Evolutionary conservation across 2,797 vertebrate species (phyloP), one percentile per base, ranked within the genome.

Genomic region (Anabacerthia variegaticeps): DNA sequence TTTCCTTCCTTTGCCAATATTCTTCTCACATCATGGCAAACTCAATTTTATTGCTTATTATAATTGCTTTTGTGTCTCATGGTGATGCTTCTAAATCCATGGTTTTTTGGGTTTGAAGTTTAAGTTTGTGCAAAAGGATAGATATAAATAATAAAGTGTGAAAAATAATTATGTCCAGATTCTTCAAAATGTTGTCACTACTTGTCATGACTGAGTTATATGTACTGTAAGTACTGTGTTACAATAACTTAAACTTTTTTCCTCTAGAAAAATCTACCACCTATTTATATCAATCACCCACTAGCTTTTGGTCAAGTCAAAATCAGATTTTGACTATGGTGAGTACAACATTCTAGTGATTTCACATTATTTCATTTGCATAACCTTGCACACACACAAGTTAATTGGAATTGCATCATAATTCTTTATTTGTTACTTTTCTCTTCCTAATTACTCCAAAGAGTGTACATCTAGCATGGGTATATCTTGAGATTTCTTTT

Each of bases 401-500:
- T n/a, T 54, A 36, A 10, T 56, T 54, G 6, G 9, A 76, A 46
- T 46, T 61, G 1, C 8, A 9, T 82, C 13, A 18, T 14, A 71
- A 58, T 27, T 5, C 3, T 32, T 81, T 51, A 68, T 37, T 3
- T 4, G 32, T n/a, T 79, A 7, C 5, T 68, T 76, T 89, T 89
- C 3, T 68, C 17, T 43, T 61, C 23, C n/a, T 76, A 19, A 37
- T 41, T 39, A 19, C 10, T 65, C 22, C 16, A 36, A 43, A 61
- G 1, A n/a, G 4, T 14, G 6, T 14, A 52, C 15, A 78, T 9
- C 7, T n/a, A 12, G 4, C 3, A 75, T 26, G 5, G 2, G 5
- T 44, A 3, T 6, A 32, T 32, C 12, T 9, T 43, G 13, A 55
- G 10, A 63, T 81, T 71, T 78, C 4, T 78, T 87, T 69, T 69